phyloP scores from a whole-genome alignment of 2,888 invertebrate species.

The Itoplectis maculator region DNA sequence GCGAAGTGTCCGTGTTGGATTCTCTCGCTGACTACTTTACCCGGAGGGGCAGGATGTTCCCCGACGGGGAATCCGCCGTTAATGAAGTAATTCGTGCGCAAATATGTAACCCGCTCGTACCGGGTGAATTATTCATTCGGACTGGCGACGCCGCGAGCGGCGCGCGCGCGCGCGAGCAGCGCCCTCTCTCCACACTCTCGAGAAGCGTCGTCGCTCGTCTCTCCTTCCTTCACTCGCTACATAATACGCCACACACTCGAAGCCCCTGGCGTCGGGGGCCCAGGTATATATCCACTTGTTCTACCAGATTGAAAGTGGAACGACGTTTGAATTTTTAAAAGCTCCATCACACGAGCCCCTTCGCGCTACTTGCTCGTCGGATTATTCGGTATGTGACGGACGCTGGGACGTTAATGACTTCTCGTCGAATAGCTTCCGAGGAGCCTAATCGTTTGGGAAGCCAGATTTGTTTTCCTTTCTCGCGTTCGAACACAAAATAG shows the following conservation, averaged over 20 bases:
- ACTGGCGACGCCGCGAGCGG: slow-evolving; percentile 50
- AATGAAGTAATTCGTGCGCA: slow-evolving; percentile 82
- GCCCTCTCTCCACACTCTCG: slow-evolving; percentile 45
- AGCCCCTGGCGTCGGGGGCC: slow-evolving; percentile 15
- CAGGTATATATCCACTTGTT: slow-evolving; percentile 41
- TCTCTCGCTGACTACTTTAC: slow-evolving; percentile 48
- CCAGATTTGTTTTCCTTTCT: not conserved
- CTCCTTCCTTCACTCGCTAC: slow-evolving; percentile 52
- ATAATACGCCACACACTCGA: slow-evolving; percentile 13
- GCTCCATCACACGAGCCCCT: slow-evolving; percentile 31
- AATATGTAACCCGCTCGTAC: slow-evolving; percentile 76
- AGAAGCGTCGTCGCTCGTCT: slow-evolving; percentile 53
- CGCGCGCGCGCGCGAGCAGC: slow-evolving; percentile 59
- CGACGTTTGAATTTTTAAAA: slow-evolving; percentile 62
- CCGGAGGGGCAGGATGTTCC: slow-evolving; percentile 69
- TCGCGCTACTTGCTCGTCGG: not conserved
- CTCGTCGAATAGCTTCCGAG: not conserved
- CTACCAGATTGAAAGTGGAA: slow-evolving; percentile 59
- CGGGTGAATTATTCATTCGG: slow-evolving; percentile 78
- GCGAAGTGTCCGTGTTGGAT: slow-evolving; percentile 70
- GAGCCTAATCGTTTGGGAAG: not conserved
- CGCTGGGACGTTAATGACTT: slow-evolving; percentile 10
- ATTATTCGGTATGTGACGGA: slow-evolving; percentile 14
- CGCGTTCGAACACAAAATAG: no score
- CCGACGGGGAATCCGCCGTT: slow-evolving; percentile 67